phyloP scores from a whole-genome alignment of 2,797 vertebrate species.

The Anguilla obscura region DNA sequence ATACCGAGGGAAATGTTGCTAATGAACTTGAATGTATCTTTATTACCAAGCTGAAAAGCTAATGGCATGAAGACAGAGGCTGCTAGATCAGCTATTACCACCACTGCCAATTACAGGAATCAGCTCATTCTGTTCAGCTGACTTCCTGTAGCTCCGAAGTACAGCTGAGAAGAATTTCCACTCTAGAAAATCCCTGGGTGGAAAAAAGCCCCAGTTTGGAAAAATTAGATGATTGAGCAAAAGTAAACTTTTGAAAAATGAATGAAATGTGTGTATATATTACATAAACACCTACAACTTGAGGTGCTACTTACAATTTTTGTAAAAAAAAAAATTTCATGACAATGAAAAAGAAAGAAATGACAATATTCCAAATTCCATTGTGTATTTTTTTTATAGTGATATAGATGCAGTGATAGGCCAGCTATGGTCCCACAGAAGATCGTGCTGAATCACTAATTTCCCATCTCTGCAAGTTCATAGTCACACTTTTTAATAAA shows the following conservation, averaged over 20 bases:
- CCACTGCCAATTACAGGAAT: conserved; percentile 32
- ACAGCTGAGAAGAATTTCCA: conserved; percentile 3
- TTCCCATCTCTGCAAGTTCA: background rate
- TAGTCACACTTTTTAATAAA: background rate
- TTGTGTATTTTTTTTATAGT: background rate
- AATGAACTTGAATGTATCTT: background rate
- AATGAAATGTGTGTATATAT: background rate
- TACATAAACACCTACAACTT: background rate
- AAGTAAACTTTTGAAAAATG: background rate
- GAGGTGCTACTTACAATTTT: background rate
- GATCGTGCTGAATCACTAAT: background rate
- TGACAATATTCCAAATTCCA: background rate
- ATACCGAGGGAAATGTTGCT: background rate
- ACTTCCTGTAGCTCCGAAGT: conserved; percentile 34
- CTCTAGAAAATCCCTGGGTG: conserved; percentile 7
- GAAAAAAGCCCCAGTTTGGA: conserved; percentile 22
- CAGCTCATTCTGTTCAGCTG: conserved; percentile 8
- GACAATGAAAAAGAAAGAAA: background rate
- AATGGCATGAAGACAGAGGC: conserved; percentile 6
- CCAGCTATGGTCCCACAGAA: background rate
- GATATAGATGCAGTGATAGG: background rate
- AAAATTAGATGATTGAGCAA: background rate
- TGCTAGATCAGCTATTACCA: background rate
- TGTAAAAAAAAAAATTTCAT: background rate
- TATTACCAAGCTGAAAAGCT: conserved; percentile 13